Conservation (phyloP, 2,113 vertebrate species). For the Tympanuchus pallidicinctus region DNA sequence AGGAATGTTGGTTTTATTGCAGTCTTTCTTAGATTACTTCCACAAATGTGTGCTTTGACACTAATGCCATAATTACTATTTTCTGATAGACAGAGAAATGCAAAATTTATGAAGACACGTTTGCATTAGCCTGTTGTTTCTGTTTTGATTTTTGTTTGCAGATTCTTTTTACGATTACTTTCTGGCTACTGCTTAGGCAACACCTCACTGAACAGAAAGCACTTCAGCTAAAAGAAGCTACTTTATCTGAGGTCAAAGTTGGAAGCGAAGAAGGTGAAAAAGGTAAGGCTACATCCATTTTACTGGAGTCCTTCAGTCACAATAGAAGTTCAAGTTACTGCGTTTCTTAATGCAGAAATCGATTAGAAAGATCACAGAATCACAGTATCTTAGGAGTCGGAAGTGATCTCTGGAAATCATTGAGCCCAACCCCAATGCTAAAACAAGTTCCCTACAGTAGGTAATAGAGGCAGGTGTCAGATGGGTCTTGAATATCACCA, state of each 20-base stretch:
- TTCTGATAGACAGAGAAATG: neutral
- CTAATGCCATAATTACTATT: neutral
- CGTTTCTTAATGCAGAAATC: neutral
- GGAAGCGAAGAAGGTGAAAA: conserved; percentile 84
- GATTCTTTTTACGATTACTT: conserved; percentile 94
- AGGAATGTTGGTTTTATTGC: neutral
- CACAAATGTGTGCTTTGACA: neutral
- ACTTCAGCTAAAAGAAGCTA: conserved; percentile 82
- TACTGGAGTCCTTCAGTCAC: neutral
- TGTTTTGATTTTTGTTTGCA: conserved; percentile 70
- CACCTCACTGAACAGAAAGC: conserved; percentile 91
- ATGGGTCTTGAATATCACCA: too few species aligned
- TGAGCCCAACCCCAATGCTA: too few species aligned
- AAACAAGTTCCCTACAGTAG: too few species aligned
- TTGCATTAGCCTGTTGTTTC: conserved; percentile 41
- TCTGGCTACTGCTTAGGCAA: conserved; percentile 96
- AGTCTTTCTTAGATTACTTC: neutral
- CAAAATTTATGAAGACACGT: neutral
- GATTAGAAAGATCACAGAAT: neutral
- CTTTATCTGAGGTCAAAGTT: conserved; percentile 89
- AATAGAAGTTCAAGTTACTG: neutral
- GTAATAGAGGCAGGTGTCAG: too few species aligned
- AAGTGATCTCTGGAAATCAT: too few species aligned
- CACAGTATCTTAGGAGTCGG: too few species aligned
- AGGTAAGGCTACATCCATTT: conserved; percentile 76